A percentile compares a stretch with the other conserved stretches of the same genome.
phyloP scores from a whole-genome alignment of 2,113 vertebrate species.

The Cebus imitator region DNA sequence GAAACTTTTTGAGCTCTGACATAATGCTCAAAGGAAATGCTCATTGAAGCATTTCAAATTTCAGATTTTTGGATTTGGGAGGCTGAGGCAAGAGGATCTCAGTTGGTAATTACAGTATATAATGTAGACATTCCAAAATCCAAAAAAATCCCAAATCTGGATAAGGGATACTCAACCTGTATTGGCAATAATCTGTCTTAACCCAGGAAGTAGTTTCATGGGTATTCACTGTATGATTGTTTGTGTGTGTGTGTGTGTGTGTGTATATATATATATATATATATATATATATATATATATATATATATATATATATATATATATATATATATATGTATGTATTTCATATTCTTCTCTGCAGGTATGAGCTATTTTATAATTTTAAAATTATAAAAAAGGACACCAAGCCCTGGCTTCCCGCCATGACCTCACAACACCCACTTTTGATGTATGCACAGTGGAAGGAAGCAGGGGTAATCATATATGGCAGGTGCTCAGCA shows the following conservation, averaged over 20 bases:
- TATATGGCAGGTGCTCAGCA: not conserved
- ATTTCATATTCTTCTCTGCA: not conserved
- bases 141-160: not conserved
- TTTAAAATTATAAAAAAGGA: not conserved
- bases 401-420: not conserved
- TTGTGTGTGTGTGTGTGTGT: not conserved
- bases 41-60: not conserved
- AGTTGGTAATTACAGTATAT: not conserved
- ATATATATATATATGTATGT: too few relatives aligned
- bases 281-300: too few relatives aligned
- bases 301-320: not conserved
- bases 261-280: too few relatives aligned
- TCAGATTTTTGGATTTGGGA: not conserved
- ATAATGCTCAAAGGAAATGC: not conserved
- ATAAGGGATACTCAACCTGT: not conserved
- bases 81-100: not conserved
- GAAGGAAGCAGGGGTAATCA: not conserved
- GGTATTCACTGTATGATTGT: not conserved
- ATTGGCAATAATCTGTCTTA: not conserved
- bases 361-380: not conserved
- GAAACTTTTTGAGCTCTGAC: not conserved
- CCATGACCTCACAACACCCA: not conserved
- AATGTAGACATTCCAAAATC: not conserved
- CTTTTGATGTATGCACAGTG: not conserved
- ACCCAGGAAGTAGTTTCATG: not conserved